Percentiles rank a stretch among this genome's conserved stretches.
These are phyloP conservation scores for Sminthopsis crassicaudata DNA, from an alignment of 2,113 vertebrate genomes.

Conservation along the genomic window DNA sequence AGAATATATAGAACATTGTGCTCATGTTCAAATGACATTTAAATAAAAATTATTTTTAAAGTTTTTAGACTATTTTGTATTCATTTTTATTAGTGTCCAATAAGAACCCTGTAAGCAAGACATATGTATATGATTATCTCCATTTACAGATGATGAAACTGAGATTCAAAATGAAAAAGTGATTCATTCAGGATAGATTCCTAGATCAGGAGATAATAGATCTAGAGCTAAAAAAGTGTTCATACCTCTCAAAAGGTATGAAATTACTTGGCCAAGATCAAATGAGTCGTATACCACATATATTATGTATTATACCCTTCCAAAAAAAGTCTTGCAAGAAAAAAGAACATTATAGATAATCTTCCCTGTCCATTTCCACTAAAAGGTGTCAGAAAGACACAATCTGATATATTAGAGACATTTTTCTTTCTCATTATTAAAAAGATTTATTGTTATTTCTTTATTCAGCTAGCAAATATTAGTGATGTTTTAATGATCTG, in stretches of 20 bases:
- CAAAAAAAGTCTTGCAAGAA: not conserved
- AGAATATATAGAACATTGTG: not conserved
- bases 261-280: not conserved
- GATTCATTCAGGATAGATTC: not conserved
- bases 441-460: constrained; percentile 66
- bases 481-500: constrained; percentile 43
- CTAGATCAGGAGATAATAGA: not conserved
- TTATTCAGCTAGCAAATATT: constrained; percentile 50
- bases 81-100: not conserved
- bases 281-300: not conserved
- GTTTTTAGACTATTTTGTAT: not conserved
- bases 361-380: not conserved
- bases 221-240: not conserved
- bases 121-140: not conserved
- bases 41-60: not conserved
- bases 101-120: not conserved
- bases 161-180: not conserved
- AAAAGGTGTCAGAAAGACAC: not conserved
- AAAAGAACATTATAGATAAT: not conserved
- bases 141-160: not conserved
- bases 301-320: not conserved
- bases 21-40: not conserved
- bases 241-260: not conserved
- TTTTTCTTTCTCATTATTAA: constrained; percentile 26
- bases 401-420: constrained; percentile 30